Percentiles rank a stretch among this genome's conserved stretches.
These are phyloP conservation scores for Chionis minor DNA, from an alignment of 2,113 vertebrate genomes.

Conservation along the genomic window DNA sequence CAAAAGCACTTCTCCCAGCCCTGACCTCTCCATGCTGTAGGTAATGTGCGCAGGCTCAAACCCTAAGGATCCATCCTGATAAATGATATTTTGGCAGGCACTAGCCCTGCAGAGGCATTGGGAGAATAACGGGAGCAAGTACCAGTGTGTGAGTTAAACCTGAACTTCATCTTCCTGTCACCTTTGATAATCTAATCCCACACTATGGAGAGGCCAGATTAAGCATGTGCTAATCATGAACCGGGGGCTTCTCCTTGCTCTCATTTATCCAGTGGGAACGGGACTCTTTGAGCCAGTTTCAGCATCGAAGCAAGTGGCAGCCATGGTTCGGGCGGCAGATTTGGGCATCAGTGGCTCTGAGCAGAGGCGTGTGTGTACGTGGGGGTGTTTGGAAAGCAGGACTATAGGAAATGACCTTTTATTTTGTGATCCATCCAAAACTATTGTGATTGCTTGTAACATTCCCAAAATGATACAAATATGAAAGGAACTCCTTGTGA, in stretches of 20 bases:
- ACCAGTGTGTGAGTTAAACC: neutral
- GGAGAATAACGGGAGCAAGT: neutral
- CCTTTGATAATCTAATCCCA: neutral
- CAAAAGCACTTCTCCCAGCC: neutral
- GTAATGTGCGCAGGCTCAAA: neutral
- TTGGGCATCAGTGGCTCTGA: neutral
- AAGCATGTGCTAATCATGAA: neutral
- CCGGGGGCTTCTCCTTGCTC: neutral
- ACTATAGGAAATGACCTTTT: neutral
- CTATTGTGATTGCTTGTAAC: neutral
- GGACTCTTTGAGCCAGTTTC: neutral
- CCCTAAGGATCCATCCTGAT: neutral
- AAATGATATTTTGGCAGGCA: neutral
- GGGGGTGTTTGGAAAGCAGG: neutral
- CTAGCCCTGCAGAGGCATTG: neutral
- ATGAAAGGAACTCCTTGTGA: neutral
- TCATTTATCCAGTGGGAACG: neutral
- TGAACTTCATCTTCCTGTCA: neutral
- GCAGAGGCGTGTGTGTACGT: neutral
- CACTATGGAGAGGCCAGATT: neutral
- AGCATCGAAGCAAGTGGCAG: neutral
- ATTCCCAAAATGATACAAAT: too few relatives aligned
- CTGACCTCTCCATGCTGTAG: neutral
- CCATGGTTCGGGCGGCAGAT: fast-evolving
- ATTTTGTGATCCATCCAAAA: neutral